Evolutionary conservation across 2,797 vertebrate genomes (phyloP).

Genomic region (Potorous gilbertii): DNA sequence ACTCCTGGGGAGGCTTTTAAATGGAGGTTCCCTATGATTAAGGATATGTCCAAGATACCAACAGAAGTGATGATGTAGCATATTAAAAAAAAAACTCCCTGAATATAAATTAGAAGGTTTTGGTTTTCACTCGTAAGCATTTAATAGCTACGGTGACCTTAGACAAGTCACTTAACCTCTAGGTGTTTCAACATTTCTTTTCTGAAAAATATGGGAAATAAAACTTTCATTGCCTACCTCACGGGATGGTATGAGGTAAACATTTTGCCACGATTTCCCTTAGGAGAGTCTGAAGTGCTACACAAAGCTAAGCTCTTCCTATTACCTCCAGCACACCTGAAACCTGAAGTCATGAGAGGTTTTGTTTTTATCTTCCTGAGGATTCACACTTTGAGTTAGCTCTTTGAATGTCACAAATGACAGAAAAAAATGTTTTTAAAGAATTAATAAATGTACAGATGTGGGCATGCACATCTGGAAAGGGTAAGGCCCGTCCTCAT

Average conservation of each 20-base stretch:
- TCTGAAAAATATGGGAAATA: background rate
- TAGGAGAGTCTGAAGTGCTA: background rate
- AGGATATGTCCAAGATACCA: background rate
- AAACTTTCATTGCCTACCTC: background rate
- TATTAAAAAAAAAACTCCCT: background rate
- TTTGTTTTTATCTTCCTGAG: constrained; percentile 16
- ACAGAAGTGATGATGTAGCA: background rate
- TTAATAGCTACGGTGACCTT: background rate
- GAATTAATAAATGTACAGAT: constrained; percentile 25
- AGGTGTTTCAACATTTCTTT: background rate
- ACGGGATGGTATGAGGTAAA: background rate
- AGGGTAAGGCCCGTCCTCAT: constrained; percentile 73
- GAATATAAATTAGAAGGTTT: background rate
- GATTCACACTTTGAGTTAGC: constrained; percentile 12
- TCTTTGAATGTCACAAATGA: constrained; percentile 60
- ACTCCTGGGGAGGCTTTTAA: background rate
- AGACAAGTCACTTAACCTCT: background rate
- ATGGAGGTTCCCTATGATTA: background rate
- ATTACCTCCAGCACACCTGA: background rate
- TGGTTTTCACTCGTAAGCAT: background rate
- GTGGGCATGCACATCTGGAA: constrained; percentile 66
- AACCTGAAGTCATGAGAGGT: background rate
- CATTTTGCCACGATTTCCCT: background rate
- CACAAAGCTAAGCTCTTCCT: background rate
- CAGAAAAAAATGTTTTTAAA: constrained; percentile 5